Conservation (phyloP, 2,113 vertebrate species). For the Pyxicephalus adspersus region DNA sequence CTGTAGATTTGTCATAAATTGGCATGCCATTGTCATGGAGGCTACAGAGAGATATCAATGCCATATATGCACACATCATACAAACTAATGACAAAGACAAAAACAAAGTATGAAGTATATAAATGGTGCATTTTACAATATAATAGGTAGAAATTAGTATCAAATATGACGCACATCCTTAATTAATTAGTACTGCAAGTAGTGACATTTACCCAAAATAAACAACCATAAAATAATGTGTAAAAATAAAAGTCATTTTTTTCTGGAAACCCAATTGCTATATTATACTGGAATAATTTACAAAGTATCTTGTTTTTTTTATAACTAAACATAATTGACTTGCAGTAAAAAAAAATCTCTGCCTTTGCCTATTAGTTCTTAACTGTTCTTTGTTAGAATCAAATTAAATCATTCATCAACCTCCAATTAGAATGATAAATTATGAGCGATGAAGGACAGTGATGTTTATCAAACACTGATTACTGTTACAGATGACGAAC, state of each 20-base stretch:
- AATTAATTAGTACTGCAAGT: neutral
- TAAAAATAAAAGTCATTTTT: neutral
- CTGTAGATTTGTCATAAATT: neutral
- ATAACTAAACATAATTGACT: neutral
- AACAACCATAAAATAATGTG: neutral
- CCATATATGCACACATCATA: neutral
- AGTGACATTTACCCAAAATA: neutral
- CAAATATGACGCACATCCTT: neutral
- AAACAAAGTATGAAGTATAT: neutral
- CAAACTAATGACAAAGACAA: neutral
- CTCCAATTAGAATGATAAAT: no score
- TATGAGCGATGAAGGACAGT: no score
- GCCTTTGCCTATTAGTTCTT: no score
- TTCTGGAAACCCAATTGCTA: neutral
- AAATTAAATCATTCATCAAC: no score
- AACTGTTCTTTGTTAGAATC: no score
- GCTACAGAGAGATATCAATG: neutral
- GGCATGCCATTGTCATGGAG: conserved; percentile 1
- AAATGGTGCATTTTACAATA: neutral
- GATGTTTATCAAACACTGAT: no score
- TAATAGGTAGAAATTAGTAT: neutral
- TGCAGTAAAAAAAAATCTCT: neutral
- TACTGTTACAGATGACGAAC: no score
- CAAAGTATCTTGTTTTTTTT: neutral
- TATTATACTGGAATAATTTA: neutral